Base-by-base conservation (phyloP, 2,888 invertebrate genomes). In the Lithophane semibrunnea region DNA sequence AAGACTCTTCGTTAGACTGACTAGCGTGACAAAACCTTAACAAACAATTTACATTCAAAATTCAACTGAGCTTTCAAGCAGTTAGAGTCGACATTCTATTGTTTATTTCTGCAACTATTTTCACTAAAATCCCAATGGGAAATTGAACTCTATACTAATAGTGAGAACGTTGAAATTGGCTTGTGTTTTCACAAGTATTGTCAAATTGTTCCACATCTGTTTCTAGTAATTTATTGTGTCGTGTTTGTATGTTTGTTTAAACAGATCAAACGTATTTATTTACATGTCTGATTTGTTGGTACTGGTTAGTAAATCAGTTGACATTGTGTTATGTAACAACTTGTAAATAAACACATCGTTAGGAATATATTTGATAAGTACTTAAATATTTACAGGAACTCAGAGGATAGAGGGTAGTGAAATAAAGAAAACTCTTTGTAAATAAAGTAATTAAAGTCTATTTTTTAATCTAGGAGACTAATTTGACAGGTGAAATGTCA, bases 191-290 rank as follows among this genome's bases (percentile, higher is more conserved):
- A 9, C 3, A 71, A 49, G 58, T 67, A 78, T 77, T 78, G 73
- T 74, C 54, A 44, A 66, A 83, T 70, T 60, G 66, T 82, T 70
- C 44, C 75, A 60, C 72, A 64, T 70, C 65, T 75, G 67, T 77
- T 84, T 82, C 73, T 63, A 78, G 72, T 71, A 83, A 80, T 84
- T 80, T 86, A 84, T 80, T 75, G 65, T 73, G 56, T 24, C 47
- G 80, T 63, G 78, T 83, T 72, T 81, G 81, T 77, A 61, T 87
- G 81, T 86, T 87, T 80, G 74, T 82, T 86, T 75, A 77, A 73
- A 86, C 84, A 79, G 73, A 87, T 86, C 86, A 83, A 87, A 80
- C 47, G 73, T 86, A 86, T 86, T 87, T 85, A 85, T 87, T 87
- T 86, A 81, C 78, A 79, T 66, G 77, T 44, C 73, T 75, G 79